Evolutionary conservation across 2,888 invertebrate species (phyloP).

Genomic region (Drosophila rellima): DNA sequence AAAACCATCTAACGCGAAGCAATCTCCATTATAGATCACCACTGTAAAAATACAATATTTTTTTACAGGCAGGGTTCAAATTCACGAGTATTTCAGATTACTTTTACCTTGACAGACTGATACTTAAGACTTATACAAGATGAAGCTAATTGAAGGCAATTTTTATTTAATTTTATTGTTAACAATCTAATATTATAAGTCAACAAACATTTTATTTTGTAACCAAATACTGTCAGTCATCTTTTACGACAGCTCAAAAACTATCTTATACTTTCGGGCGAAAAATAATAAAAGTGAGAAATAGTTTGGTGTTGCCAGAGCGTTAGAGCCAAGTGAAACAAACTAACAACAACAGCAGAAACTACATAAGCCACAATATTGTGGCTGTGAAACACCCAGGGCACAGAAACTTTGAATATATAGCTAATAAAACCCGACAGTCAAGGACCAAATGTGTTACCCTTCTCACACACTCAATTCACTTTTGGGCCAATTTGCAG

Average conservation of each 20-base stretch:
- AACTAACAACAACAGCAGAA: slow-evolving; percentile 11
- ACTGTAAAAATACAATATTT: background rate
- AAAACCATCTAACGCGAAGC: background rate
- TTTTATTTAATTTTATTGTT: background rate
- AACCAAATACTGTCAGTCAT: background rate
- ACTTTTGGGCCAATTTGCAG: slow-evolving; percentile 28
- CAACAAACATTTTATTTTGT: background rate
- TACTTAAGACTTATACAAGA: no score
- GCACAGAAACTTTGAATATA: slow-evolving; percentile 29
- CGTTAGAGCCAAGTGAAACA: slow-evolving; percentile 19
- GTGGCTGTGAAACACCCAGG: background rate
- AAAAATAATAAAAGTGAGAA: slow-evolving; percentile 14
- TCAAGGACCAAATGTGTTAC: background rate
- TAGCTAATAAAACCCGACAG: slow-evolving; percentile 37
- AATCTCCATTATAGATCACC: background rate
- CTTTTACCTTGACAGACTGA: background rate
- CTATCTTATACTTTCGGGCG: slow-evolving; percentile 62
- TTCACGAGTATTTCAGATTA: background rate
- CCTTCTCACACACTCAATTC: background rate
- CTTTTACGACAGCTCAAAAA: slow-evolving; percentile 5
- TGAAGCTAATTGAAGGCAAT: background rate
- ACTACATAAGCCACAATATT: background rate
- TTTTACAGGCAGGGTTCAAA: background rate
- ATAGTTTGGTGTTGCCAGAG: slow-evolving; percentile 60
- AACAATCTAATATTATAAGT: background rate